These are phyloP conservation scores for Pheosia tremula DNA, from an alignment of 2,888 invertebrate species.

Conservation along the genomic window DNA sequence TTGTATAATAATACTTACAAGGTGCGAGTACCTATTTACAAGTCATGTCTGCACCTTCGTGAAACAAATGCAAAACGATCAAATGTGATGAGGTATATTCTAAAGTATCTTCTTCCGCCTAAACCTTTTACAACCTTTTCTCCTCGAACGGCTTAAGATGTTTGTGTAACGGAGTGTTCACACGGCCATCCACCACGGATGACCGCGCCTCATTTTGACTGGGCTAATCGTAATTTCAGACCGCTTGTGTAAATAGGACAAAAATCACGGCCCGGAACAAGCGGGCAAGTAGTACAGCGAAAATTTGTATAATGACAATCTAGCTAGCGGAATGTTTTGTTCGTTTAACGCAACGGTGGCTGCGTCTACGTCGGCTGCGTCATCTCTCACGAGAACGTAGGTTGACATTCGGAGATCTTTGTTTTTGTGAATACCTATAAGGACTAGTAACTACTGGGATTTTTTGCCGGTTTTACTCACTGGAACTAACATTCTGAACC, in stretches of 20 bases:
- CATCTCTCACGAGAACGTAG: constrained; percentile 47
- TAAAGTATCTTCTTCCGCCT: constrained; percentile 35
- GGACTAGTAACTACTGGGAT: too few relatives aligned
- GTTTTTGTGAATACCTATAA: too few relatives aligned
- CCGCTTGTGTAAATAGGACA: constrained; percentile 75
- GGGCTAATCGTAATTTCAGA: constrained; percentile 82
- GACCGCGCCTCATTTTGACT: constrained; percentile 77
- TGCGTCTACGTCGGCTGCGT: constrained; percentile 54
- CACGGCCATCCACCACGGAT: constrained; percentile 80
- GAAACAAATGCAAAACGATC: constrained; percentile 6
- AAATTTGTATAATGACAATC: constrained; percentile 82
- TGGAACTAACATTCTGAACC: too few relatives aligned
- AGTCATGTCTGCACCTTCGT: too few relatives aligned
- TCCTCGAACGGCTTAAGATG: constrained; percentile 61
- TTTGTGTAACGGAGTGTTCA: constrained; percentile 77
- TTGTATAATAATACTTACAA: too few relatives aligned
- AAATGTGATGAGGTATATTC: constrained; percentile 19
- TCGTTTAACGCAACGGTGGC: constrained; percentile 75
- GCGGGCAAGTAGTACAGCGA: constrained; percentile 81
- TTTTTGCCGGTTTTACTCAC: too few relatives aligned
- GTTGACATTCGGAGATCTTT: constrained; percentile 5
- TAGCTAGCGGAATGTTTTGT: constrained; percentile 81
- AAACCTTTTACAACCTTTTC: constrained; percentile 31
- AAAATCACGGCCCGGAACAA: constrained; percentile 81
- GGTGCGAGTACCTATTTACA: too few relatives aligned